Conservation (phyloP, 2,888 invertebrate species). For the Hirtodrosophila alboralis region DNA sequence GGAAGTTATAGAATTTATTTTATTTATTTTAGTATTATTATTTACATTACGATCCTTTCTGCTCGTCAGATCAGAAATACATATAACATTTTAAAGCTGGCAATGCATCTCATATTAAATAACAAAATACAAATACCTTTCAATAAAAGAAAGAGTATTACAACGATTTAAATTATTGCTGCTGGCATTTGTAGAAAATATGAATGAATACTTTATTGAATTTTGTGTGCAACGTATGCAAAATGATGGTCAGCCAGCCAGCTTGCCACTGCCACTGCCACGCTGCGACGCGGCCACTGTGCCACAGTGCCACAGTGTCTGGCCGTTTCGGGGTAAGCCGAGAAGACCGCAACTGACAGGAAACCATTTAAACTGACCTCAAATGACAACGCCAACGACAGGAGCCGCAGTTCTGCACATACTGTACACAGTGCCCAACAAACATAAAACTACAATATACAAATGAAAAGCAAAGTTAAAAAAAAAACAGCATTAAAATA, state of each 20-base stretch:
- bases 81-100: too few relatives aligned
- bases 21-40: too few relatives aligned
- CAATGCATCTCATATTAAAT: too few relatives aligned
- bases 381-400: constrained; percentile 74
- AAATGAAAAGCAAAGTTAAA: constrained; percentile 30
- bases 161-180: constrained; percentile 18
- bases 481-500: constrained; percentile 29
- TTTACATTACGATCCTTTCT: too few relatives aligned
- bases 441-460: background rate
- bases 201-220: constrained; percentile 76
- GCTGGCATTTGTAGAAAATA: constrained; percentile 43
- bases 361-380: constrained; percentile 81
- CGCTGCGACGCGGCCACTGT: constrained; percentile 3
- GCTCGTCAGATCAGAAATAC: too few relatives aligned
- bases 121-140: too few relatives aligned
- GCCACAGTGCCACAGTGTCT: constrained; percentile 17
- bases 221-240: constrained; percentile 63
- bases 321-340: constrained; percentile 67
- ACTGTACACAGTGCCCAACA: constrained; percentile 4
- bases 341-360: constrained; percentile 76
- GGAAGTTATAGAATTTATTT: too few relatives aligned
- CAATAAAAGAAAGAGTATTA: constrained; percentile 2
- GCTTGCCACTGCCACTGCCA: constrained; percentile 15
- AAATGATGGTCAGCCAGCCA: constrained; percentile 41
- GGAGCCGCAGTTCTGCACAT: constrained; percentile 30